These are phyloP conservation scores for Ophiothrix spiculata DNA, from an alignment of 35 echinoderm and acorn worm genomes.

Conservation along the genomic window DNA sequence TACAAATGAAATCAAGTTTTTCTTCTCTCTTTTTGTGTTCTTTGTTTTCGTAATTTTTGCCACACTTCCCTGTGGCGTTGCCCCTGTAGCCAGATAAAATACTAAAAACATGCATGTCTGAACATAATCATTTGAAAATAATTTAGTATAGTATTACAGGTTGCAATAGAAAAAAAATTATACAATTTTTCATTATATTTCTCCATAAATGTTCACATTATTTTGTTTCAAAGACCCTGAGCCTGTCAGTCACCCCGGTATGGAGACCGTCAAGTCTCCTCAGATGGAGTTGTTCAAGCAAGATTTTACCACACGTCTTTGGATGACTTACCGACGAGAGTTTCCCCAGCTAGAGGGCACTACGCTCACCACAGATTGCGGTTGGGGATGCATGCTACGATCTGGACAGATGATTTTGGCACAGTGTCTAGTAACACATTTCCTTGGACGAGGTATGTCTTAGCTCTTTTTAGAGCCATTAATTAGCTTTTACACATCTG, in stretches of 20 bases:
- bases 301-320: constrained; percentile 85
- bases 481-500: too few relatives aligned
- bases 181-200: too few relatives aligned
- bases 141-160: too few relatives aligned
- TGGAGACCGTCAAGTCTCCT: constrained; percentile 65
- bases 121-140: too few relatives aligned
- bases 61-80: too few relatives aligned
- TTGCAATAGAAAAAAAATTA: too few relatives aligned
- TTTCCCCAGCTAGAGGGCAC: constrained; percentile 91
- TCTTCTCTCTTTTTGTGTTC: too few relatives aligned
- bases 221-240: constrained; percentile 50
- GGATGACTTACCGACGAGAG: constrained; percentile 93
- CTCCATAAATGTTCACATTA: neutral
- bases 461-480: neutral
- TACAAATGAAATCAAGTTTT: too few relatives aligned
- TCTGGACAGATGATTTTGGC: constrained; percentile 97
- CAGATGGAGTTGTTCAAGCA: constrained; percentile 92
- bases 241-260: constrained; percentile 40
- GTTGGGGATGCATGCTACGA: constrained; percentile 98
- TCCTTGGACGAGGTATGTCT: constrained; percentile 77
- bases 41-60: too few relatives aligned
- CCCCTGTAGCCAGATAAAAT: too few relatives aligned
- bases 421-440: constrained; percentile 80
- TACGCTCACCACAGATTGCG: constrained; percentile 85
- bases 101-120: too few relatives aligned